These are phyloP conservation scores for Haemorhous mexicanus DNA, from an alignment of 2,113 vertebrate species.

Conservation along the genomic window DNA sequence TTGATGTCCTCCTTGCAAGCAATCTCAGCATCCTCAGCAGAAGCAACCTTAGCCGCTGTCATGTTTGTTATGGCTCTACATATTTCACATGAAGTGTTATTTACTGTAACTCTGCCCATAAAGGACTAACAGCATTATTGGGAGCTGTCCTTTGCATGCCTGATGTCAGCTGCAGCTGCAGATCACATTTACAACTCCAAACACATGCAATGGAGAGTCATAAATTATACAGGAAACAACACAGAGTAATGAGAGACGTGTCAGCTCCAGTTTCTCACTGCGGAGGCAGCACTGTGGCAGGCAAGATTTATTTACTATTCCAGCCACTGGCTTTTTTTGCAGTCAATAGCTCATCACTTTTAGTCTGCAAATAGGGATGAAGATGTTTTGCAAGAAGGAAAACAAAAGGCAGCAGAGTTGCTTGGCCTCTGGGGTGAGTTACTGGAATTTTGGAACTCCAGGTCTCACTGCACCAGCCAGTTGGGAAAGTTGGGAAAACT, in stretches of 20 bases:
- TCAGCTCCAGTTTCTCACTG: background rate
- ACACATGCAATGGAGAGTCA: background rate
- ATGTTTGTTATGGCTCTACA: background rate
- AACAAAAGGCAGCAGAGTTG: background rate
- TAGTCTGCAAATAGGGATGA: background rate
- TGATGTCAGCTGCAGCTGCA: background rate
- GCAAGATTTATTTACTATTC: conserved; percentile 34
- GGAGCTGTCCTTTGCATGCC: background rate
- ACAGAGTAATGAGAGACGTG: background rate
- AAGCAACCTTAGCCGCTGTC: background rate
- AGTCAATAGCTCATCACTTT: background rate
- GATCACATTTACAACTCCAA: background rate
- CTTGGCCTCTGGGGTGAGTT: background rate
- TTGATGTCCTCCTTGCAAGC: background rate
- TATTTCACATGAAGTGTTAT: background rate
- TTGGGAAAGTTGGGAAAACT: background rate
- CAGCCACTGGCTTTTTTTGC: background rate
- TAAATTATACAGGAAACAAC: conserved; percentile 21
- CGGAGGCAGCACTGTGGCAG: background rate
- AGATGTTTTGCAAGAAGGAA: background rate
- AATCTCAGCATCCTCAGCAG: background rate
- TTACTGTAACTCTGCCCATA: background rate
- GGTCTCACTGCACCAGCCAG: background rate
- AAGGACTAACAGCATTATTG: background rate
- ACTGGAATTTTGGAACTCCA: background rate